Evolutionary conservation across 2,797 vertebrate species (phyloP).

Genomic region (Chrysocyon brachyurus): DNA sequence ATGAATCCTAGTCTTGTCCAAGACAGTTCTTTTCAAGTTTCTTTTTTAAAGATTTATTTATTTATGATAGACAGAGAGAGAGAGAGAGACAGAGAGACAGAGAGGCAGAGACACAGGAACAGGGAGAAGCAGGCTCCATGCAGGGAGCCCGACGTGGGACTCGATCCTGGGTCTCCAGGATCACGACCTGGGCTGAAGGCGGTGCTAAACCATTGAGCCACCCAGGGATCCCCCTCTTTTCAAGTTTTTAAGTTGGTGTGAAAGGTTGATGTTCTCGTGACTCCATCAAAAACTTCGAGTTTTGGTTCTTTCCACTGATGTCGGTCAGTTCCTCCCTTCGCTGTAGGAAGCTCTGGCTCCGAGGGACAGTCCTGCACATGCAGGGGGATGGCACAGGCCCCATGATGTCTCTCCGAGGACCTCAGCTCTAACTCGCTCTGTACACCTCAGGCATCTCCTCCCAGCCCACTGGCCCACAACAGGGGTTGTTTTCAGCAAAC

Average conservation of each 20-base stretch:
- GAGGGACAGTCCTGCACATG: fast-evolving
- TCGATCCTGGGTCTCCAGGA: no score
- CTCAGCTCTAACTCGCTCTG: fast-evolving
- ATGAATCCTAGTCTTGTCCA: not conserved
- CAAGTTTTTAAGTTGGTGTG: not conserved
- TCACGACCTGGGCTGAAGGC: no score
- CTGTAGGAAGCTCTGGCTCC: not conserved
- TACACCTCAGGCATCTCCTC: fast-evolving
- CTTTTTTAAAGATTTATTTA: no score
- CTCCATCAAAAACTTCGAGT: not conserved
- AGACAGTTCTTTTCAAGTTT: not conserved
- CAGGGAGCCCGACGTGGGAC: no score
- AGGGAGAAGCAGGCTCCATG: no score
- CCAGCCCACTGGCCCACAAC: fast-evolving
- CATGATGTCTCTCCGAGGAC: fast-evolving
- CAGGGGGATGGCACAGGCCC: not conserved
- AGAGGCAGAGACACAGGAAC: no score
- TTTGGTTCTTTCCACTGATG: not conserved
- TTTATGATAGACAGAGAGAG: no score
- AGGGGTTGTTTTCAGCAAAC: not conserved
- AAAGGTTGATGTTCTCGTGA: not conserved
- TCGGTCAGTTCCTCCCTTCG: not conserved
- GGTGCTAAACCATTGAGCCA: no score
- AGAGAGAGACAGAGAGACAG: no score
- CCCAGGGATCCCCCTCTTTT: not conserved